Conservation (phyloP, 1,140 invertebrate species). For the Trachymyrmex septentrionalis region DNA sequence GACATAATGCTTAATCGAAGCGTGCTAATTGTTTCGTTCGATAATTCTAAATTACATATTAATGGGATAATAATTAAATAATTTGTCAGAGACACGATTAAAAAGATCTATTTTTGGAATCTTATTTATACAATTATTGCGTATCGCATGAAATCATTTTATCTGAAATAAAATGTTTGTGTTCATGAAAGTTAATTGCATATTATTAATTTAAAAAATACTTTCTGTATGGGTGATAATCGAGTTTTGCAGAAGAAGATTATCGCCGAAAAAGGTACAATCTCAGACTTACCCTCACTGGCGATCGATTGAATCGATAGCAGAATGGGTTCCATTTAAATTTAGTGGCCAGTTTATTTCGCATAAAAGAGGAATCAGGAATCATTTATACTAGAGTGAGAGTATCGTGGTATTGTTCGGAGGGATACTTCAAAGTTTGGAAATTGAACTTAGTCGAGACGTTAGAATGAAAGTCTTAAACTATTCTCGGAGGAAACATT, state of each 20-base stretch:
- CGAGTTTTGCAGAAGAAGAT: conserved; percentile 67
- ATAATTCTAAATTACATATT: conserved; percentile 30
- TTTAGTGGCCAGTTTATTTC: conserved; percentile 59
- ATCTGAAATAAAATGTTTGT: conserved; percentile 14
- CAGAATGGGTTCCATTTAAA: conserved; percentile 63
- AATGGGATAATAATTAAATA: neutral
- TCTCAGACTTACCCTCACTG: neutral
- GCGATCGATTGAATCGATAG: conserved; percentile 48
- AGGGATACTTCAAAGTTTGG: conserved; percentile 46
- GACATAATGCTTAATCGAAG: conserved; percentile 16
- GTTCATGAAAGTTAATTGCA: neutral
- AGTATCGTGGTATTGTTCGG: conserved; percentile 25
- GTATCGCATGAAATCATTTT: neutral
- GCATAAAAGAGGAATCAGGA: conserved; percentile 42
- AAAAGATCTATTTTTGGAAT: neutral
- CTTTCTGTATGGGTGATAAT: conserved; percentile 59
- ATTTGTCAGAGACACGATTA: conserved; percentile 22
- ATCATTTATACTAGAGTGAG: conserved; percentile 39
- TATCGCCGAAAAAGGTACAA: conserved; percentile 58
- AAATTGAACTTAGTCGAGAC: conserved; percentile 35
- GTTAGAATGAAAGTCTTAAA: conserved; percentile 50
- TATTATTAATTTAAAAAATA: conserved; percentile 46
- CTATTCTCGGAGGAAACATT: conserved; percentile 49
- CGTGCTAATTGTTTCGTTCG: neutral
- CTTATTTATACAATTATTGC: neutral